These are phyloP conservation scores for Trochalopteron elliotii DNA, from an alignment of 2,113 vertebrate species.

Conservation along the genomic window DNA sequence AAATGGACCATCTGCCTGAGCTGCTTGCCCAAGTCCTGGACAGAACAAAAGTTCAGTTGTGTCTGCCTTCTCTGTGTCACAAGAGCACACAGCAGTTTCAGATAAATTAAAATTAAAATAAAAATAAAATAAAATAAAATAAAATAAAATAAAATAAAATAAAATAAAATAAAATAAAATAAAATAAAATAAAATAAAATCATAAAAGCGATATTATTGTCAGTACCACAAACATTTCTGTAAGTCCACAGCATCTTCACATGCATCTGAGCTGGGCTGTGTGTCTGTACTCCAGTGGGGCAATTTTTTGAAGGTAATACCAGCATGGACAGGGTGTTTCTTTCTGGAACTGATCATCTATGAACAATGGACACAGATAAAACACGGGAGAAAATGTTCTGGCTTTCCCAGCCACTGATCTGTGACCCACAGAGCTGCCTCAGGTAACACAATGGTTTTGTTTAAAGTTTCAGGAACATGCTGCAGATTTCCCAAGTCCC, in stretches of 20 bases:
- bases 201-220: neutral
- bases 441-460: neutral
- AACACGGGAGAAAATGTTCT: neutral
- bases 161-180: neutral
- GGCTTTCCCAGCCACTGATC: neutral
- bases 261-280: neutral
- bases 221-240: neutral
- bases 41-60: neutral
- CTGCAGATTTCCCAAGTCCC: neutral
- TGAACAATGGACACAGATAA: neutral
- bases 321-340: neutral
- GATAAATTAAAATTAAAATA: too few species aligned
- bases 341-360: neutral
- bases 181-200: neutral
- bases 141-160: neutral
- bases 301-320: neutral
- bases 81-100: neutral
- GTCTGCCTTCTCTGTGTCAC: neutral
- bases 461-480: neutral
- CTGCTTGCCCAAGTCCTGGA: neutral
- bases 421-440: neutral
- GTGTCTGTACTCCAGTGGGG: neutral
- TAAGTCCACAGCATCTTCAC: neutral
- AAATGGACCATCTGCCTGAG: neutral
- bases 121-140: neutral